Evolutionary conservation across 2,797 vertebrate genomes (phyloP).

Genomic region (Stomatorhinus walkeri): DNA sequence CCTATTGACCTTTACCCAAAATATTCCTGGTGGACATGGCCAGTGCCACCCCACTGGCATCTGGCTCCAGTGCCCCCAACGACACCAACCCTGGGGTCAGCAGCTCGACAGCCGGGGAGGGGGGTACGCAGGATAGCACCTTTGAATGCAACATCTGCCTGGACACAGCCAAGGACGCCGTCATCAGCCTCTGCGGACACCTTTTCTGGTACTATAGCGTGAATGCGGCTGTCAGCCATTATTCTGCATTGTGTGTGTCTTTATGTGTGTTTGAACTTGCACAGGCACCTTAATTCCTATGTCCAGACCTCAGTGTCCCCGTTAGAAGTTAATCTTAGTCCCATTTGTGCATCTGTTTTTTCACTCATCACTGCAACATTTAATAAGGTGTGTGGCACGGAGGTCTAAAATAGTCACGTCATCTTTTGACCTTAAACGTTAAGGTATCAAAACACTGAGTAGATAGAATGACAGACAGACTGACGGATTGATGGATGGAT

Average conservation of each 20-base stretch:
- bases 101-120: slow-evolving; percentile 68
- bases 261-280: background rate
- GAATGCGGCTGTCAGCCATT: background rate
- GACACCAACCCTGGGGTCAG: slow-evolving; percentile 64
- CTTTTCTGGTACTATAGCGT: slow-evolving; percentile 82
- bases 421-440: background rate
- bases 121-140: slow-evolving; percentile 80
- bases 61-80: slow-evolving; percentile 49
- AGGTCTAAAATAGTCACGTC: background rate
- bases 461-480: background rate
- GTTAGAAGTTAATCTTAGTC: background rate
- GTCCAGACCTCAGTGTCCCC: background rate
- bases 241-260: no score
- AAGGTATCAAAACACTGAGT: background rate
- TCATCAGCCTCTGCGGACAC: slow-evolving; percentile 95
- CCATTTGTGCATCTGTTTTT: background rate
- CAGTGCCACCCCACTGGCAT: slow-evolving; percentile 47
- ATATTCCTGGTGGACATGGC: slow-evolving; percentile 50
- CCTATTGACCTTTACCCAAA: background rate
- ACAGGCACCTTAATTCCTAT: background rate
- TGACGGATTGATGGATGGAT: no score
- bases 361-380: background rate
- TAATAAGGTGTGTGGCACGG: background rate
- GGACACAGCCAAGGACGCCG: slow-evolving; percentile 96
- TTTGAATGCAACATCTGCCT: slow-evolving; percentile 98